These are phyloP conservation scores for Papilio demoleus DNA, from an alignment of 2,888 invertebrate species.

Conservation along the genomic window DNA sequence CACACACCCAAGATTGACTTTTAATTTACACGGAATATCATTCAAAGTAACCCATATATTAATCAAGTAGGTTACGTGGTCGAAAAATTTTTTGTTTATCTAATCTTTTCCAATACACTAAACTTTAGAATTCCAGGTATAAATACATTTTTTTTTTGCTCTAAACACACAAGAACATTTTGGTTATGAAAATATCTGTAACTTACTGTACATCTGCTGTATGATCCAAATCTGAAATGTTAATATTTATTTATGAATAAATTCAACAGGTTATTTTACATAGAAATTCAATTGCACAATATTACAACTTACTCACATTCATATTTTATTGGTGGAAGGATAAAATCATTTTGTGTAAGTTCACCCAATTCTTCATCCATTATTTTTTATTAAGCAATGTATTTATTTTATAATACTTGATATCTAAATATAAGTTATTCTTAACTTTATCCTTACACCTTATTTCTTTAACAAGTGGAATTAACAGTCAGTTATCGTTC, in stretches of 20 bases:
- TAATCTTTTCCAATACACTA: too few relatives aligned
- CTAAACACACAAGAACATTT: not conserved
- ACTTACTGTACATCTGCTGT: conserved; percentile 99
- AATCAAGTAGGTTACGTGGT: too few relatives aligned
- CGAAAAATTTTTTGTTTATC: too few relatives aligned
- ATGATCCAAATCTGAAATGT: conserved; percentile 93
- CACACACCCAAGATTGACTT: too few relatives aligned
- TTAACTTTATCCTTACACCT: not conserved
- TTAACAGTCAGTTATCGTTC: not conserved
- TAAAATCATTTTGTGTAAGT: conserved; percentile 84
- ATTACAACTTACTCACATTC: conserved; percentile 87
- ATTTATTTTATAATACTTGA: not conserved
- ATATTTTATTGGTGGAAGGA: conserved; percentile 87
- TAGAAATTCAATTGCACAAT: not conserved
- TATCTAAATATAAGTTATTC: not conserved
- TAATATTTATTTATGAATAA: not conserved
- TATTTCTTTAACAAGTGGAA: not conserved
- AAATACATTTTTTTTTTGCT: not conserved
- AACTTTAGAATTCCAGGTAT: too few relatives aligned
- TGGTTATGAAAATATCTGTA: conserved; percentile 35
- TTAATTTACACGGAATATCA: too few relatives aligned
- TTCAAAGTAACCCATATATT: too few relatives aligned
- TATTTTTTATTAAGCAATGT: conserved; percentile 10
- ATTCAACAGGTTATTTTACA: not conserved
- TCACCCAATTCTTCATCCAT: conserved; percentile 79